Evolutionary conservation across 2,797 vertebrate genomes (phyloP).

Genomic region (Erpetoichthys calabaricus): DNA sequence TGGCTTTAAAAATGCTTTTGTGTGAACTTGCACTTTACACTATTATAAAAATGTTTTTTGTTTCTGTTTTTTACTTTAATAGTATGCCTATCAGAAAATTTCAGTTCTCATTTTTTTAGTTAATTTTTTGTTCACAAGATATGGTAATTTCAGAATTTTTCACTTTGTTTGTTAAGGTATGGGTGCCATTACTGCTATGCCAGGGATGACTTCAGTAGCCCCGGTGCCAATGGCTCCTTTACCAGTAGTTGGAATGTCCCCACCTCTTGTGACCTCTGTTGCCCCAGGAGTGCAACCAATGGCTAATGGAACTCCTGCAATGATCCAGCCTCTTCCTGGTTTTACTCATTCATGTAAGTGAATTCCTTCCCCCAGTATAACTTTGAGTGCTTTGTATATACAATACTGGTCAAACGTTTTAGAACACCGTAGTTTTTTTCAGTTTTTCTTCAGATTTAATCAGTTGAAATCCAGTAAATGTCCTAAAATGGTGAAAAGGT

Average conservation of each 20-base stretch:
- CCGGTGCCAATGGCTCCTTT: slow-evolving; percentile 77
- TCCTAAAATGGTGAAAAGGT: too few relatives aligned
- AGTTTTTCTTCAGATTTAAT: too few relatives aligned
- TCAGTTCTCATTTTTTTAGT: slow-evolving; percentile 13
- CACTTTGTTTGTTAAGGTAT: slow-evolving; percentile 51
- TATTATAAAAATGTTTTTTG: too few relatives aligned
- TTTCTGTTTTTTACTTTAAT: too few relatives aligned
- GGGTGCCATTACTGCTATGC: slow-evolving; percentile 54
- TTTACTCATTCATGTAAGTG: slow-evolving; percentile 75
- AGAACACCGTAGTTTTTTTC: too few relatives aligned
- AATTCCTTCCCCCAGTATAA: neutral
- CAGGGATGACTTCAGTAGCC: slow-evolving; percentile 63
- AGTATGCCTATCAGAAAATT: too few relatives aligned
- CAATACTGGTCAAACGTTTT: too few relatives aligned
- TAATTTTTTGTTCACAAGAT: neutral
- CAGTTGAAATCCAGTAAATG: too few relatives aligned
- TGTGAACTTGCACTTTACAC: too few relatives aligned
- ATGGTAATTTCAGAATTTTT: too few relatives aligned
- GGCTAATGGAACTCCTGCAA: slow-evolving; percentile 77
- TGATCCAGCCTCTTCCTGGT: slow-evolving; percentile 77
- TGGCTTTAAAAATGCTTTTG: too few relatives aligned
- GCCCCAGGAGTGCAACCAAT: slow-evolving; percentile 72
- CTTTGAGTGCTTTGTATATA: too few relatives aligned
- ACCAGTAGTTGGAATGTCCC: slow-evolving; percentile 78
- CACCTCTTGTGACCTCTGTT: slow-evolving; percentile 72